Evolutionary conservation across 2,113 vertebrate species (phyloP).

Genomic region (Lamprologus sp.): DNA sequence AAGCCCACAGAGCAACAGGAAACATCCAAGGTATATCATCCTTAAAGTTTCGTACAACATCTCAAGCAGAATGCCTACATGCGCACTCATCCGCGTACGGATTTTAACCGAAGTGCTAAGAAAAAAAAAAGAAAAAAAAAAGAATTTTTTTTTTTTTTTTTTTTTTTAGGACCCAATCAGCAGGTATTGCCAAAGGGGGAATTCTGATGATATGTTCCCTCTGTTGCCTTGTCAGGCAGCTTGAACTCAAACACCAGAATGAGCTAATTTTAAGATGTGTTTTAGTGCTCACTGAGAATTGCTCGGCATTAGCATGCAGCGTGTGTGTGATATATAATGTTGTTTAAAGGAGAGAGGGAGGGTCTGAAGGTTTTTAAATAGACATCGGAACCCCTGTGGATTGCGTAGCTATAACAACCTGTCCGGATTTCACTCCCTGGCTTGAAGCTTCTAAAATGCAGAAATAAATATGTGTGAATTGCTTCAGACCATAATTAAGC

Average conservation of each 20-base stretch:
- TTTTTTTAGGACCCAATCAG: conserved; percentile 73
- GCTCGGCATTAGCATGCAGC: conserved; percentile 75
- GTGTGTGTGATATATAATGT: conserved; percentile 78
- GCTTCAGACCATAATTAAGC: conserved; percentile 48
- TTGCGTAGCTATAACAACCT: conserved; percentile 87
- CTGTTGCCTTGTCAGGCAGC: conserved; percentile 67
- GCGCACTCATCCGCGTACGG: conserved; percentile 57
- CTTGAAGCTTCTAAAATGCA: conserved; percentile 81
- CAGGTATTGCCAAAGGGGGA: conserved; percentile 81
- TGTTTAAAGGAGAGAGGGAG: conserved; percentile 76
- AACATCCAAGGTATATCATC: conserved; percentile 85
- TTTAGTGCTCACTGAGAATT: conserved; percentile 83
- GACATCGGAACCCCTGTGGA: conserved; percentile 79
- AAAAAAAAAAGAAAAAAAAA: background rate
- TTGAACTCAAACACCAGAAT: conserved; percentile 64
- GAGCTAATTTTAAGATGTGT: conserved; percentile 78
- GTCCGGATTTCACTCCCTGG: conserved; percentile 83
- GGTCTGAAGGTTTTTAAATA: conserved; percentile 79
- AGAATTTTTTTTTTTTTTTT: conserved; percentile 3
- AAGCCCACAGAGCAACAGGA: conserved; percentile 80
- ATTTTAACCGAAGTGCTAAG: conserved; percentile 23
- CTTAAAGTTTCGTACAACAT: conserved; percentile 72
- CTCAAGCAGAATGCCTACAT: conserved; percentile 60
- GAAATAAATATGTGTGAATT: conserved; percentile 71
- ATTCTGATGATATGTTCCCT: conserved; percentile 73